Evolutionary conservation across 37 sponge, comb jelly and placozoan species (phyloP).

Genomic region (Geodia barretti): DNA sequence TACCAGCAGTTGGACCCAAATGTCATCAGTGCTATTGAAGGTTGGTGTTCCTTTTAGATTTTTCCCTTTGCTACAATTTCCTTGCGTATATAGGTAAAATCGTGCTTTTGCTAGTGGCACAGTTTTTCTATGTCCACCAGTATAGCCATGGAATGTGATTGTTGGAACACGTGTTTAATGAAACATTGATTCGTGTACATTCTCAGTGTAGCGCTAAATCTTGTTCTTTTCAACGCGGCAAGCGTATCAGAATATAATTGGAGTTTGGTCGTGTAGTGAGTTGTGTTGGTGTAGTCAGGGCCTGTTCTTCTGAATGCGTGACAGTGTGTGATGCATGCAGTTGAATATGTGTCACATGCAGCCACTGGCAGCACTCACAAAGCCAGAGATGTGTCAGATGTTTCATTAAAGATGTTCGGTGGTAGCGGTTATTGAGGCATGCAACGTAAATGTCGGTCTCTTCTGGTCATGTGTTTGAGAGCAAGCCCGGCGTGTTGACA

Average conservation of each 20-base stretch:
- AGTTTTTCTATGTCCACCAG: neutral
- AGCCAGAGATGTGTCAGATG: neutral
- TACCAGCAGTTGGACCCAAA: conserved; percentile 64
- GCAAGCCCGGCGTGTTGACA: neutral
- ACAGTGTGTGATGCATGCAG: neutral
- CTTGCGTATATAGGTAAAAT: no score
- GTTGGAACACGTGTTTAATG: neutral
- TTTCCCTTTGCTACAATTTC: neutral
- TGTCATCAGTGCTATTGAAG: conserved; percentile 56
- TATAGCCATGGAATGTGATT: neutral
- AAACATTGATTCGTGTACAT: neutral
- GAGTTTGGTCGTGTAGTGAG: neutral
- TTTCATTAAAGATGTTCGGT: neutral
- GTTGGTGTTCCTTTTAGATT: no score
- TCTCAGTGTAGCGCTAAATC: neutral
- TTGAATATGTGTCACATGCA: neutral
- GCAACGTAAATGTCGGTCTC: neutral
- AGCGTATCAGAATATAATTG: neutral
- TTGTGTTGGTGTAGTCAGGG: no score
- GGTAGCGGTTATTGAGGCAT: neutral
- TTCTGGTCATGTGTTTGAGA: neutral
- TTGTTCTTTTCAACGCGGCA: neutral
- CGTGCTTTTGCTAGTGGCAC: neutral
- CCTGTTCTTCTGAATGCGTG: neutral
- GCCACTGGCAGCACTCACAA: neutral